Conservation (phyloP, 35 echinoderm and acorn worm genomes). For the Anneissia japonica region DNA sequence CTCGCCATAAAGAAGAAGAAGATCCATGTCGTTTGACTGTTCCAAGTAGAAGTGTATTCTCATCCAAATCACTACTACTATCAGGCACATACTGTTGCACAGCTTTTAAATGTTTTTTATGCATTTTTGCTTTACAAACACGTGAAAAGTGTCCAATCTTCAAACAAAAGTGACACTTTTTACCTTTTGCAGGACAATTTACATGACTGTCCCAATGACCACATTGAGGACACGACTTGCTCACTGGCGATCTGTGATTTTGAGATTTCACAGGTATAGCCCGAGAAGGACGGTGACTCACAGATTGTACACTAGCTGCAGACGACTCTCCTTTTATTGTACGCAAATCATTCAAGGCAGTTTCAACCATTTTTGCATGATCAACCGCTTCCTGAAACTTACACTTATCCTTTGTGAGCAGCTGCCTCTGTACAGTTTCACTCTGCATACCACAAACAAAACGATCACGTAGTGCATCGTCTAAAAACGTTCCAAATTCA, state of each 20-base stretch:
- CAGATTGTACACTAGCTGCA: background rate
- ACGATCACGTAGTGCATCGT: constrained; percentile 26
- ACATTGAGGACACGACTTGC: background rate
- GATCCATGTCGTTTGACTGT: background rate
- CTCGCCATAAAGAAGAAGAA: background rate
- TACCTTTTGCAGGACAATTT: background rate
- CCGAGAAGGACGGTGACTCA: background rate
- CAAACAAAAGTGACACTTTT: background rate
- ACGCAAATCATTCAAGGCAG: background rate
- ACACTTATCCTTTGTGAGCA: constrained; percentile 7
- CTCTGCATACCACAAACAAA: background rate
- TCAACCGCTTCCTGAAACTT: background rate
- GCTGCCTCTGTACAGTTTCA: background rate
- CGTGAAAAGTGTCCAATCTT: background rate
- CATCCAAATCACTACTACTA: background rate
- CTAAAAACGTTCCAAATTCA: constrained; percentile 23
- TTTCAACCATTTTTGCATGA: background rate
- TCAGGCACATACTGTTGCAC: background rate
- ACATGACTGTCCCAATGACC: background rate
- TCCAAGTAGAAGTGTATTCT: background rate
- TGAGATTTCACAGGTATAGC: background rate
- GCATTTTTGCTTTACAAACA: background rate
- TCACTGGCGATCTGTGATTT: background rate
- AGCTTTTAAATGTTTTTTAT: background rate
- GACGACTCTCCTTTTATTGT: background rate